Evolutionary conservation across 2,113 vertebrate genomes (phyloP).

Genomic region (Brevimyrus niger): DNA sequence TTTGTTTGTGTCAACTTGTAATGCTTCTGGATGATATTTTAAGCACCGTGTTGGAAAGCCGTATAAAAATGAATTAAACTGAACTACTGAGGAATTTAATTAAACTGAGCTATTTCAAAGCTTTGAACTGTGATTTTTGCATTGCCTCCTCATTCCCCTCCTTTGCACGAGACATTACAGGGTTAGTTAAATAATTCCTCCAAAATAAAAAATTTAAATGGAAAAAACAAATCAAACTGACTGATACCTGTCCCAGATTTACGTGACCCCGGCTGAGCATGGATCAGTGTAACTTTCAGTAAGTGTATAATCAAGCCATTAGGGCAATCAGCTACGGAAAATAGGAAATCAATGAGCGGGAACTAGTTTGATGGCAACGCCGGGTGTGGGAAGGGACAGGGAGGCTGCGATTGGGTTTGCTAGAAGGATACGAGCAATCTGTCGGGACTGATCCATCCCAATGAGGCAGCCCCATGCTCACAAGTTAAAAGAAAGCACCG

Average conservation of each 20-base stretch:
- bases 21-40: neutral
- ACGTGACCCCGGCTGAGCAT: neutral
- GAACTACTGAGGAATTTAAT: neutral
- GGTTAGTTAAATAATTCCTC: neutral
- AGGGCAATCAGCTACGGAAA: neutral
- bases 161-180: neutral
- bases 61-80: neutral
- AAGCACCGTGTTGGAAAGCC: slow-evolving; percentile 4
- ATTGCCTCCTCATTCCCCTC: neutral
- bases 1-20: neutral
- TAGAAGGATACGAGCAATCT: neutral
- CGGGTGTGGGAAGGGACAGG: neutral
- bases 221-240: neutral
- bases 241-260: neutral
- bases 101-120: neutral
- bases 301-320: slow-evolving; percentile 1
- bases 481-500: neutral
- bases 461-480: neutral
- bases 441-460: neutral
- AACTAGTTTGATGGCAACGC: neutral
- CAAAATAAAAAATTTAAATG: neutral
- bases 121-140: neutral
- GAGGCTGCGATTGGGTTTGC: neutral
- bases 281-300: neutral
- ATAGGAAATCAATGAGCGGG: neutral